Percentiles rank a stretch among this genome's conserved stretches.
Evolutionary conservation across 92 coral and sea anemone genomes (phyloP).

Genomic region (Actinernus sp.): DNA sequence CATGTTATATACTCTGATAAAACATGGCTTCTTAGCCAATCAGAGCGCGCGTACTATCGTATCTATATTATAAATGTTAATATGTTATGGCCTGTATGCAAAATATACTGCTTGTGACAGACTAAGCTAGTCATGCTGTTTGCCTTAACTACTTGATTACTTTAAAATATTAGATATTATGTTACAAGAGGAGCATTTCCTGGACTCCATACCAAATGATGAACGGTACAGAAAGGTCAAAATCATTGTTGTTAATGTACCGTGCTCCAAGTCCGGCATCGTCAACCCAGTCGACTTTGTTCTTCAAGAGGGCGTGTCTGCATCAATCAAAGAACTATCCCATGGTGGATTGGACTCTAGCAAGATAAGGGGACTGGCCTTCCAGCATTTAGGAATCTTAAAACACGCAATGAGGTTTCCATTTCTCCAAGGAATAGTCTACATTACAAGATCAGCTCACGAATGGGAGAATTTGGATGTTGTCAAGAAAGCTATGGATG

Average conservation of each 20-base stretch:
- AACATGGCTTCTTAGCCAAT: no score
- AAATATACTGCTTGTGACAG: no score
- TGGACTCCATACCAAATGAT: conserved; percentile 86
- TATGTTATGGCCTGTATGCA: no score
- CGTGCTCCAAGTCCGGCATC: conserved; percentile 92
- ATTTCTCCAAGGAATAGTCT: conserved; percentile 78
- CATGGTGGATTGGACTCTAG: conserved; percentile 69
- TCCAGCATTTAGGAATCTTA: conserved; percentile 84
- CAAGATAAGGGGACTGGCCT: conserved; percentile 83
- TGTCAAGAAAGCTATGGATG: conserved; percentile 81
- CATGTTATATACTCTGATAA: no score
- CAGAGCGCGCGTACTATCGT: no score
- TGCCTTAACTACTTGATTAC: no score
- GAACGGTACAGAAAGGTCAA: conserved; percentile 88
- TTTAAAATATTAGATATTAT: no score
- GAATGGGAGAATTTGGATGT: conserved; percentile 86
- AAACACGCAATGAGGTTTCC: conserved; percentile 96
- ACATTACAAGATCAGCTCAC: conserved; percentile 82
- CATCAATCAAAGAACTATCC: conserved; percentile 86
- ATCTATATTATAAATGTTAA: no score
- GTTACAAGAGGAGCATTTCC: conserved; percentile 80
- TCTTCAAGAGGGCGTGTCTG: conserved; percentile 92
- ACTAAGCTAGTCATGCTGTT: no score
- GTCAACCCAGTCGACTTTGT: conserved; percentile 96
- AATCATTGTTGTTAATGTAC: conserved; percentile 84